Conservation (phyloP, 1,140 invertebrate species). For the Drosophila obscura region DNA sequence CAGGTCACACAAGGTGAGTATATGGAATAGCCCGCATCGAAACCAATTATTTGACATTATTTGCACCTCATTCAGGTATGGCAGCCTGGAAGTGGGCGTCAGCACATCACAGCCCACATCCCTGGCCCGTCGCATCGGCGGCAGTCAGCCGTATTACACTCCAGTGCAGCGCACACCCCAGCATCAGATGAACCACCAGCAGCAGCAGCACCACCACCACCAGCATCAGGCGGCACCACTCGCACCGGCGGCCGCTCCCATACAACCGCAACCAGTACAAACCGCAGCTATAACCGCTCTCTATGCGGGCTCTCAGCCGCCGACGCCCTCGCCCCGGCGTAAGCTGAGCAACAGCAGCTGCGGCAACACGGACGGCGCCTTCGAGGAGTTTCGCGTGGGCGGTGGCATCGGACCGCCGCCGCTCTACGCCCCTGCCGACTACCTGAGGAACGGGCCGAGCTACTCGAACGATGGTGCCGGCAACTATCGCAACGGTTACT, state of each 20-base stretch:
- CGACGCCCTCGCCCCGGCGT: constrained; percentile 89
- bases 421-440: constrained; percentile 84
- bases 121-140: constrained; percentile 59
- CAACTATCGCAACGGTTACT: constrained; percentile 75
- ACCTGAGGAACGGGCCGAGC: constrained; percentile 78
- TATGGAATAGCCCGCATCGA: no score
- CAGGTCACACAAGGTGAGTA: constrained; percentile 23
- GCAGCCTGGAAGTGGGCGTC: constrained; percentile 15
- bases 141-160: constrained; percentile 68
- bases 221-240: constrained; percentile 42
- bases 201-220: constrained; percentile 48
- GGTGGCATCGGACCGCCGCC: constrained; percentile 64
- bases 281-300: constrained; percentile 66
- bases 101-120: constrained; percentile 56
- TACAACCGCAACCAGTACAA: constrained; percentile 82
- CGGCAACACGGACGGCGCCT: constrained; percentile 40
- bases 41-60: no score
- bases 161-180: constrained; percentile 69
- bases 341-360: constrained; percentile 87
- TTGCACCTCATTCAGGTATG: constrained; percentile 3
- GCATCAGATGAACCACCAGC: constrained; percentile 63
- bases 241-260: constrained; percentile 29
- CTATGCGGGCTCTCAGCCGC: constrained; percentile 84
- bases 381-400: constrained; percentile 72
- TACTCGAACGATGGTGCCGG: constrained; percentile 78